A percentile compares a stretch with the other conserved stretches of the same genome.
Conservation (phyloP, 2,888 invertebrate genomes). For the Brachylomia viminalis region DNA sequence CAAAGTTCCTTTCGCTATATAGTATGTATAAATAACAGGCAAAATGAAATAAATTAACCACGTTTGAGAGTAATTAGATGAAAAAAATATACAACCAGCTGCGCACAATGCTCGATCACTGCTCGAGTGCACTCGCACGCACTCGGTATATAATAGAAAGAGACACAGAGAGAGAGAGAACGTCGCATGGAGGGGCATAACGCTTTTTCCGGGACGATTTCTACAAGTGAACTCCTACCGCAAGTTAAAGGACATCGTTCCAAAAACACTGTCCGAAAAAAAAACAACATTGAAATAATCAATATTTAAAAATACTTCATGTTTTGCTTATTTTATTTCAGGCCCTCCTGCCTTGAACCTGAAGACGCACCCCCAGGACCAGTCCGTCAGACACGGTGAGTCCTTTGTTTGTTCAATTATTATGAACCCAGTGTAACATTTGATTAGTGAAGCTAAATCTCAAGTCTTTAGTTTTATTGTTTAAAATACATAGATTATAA, state of each 20-base stretch:
- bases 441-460: not conserved
- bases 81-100: not conserved
- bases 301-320: not conserved
- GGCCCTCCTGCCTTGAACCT: constrained; percentile 90
- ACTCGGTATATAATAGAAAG: not conserved
- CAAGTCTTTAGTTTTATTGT: not conserved
- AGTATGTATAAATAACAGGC: not conserved
- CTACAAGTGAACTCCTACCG: not conserved
- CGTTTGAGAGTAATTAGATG: not conserved
- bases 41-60: not conserved
- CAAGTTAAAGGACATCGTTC: not conserved
- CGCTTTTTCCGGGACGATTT: not conserved
- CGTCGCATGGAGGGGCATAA: not conserved
- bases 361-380: constrained; percentile 94
- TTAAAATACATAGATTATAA: not conserved
- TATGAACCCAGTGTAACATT: not conserved
- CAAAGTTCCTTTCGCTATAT: not conserved
- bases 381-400: constrained; percentile 96
- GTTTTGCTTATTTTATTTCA: constrained; percentile 64
- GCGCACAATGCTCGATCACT: not conserved
- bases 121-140: not conserved
- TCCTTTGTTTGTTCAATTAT: constrained; percentile 62
- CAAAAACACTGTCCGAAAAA: not conserved
- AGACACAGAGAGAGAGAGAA: not conserved
- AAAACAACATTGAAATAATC: not conserved